Conservation (phyloP, 2,888 invertebrate genomes). For the Drosophila meridiana region DNA sequence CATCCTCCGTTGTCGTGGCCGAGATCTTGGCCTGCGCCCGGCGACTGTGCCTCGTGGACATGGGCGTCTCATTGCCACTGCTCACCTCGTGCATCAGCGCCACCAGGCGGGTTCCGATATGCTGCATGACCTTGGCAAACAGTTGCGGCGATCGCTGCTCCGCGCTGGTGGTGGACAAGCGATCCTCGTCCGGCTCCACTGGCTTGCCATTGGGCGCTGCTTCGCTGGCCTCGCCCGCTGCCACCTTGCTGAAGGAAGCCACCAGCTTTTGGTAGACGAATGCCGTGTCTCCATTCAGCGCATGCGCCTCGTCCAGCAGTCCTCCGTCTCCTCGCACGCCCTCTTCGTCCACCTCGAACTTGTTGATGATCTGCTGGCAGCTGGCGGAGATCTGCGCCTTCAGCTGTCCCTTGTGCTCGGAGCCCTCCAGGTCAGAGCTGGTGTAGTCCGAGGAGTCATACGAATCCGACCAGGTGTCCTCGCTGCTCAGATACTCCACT, state of each 20-base stretch:
- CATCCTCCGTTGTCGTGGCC: slow-evolving; percentile 84
- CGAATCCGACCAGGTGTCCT: slow-evolving; percentile 97
- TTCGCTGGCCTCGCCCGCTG: slow-evolving; percentile 84
- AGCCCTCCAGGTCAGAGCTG: slow-evolving; percentile 92
- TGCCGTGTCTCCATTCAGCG: slow-evolving; percentile 90
- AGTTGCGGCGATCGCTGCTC: slow-evolving; percentile 92
- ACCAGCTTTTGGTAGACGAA: slow-evolving; percentile 95
- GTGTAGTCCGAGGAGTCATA: slow-evolving; percentile 97
- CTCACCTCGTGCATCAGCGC: slow-evolving; percentile 97
- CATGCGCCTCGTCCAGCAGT: slow-evolving; percentile 85
- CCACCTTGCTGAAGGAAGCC: slow-evolving; percentile 92
- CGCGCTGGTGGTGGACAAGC: slow-evolving; percentile 61
- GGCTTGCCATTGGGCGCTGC: slow-evolving; percentile 53
- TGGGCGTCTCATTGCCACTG: slow-evolving; percentile 88
- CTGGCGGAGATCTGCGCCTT: slow-evolving; percentile 95
- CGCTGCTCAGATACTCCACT: slow-evolving; percentile 95
- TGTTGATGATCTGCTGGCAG: slow-evolving; percentile 94
- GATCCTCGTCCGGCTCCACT: slow-evolving; percentile 83
- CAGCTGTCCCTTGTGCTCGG: slow-evolving; percentile 88
- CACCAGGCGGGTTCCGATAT: slow-evolving; percentile 94
- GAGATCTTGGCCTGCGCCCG: slow-evolving; percentile 87
- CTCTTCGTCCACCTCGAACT: slow-evolving; percentile 90
- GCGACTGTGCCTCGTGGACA: slow-evolving; percentile 87
- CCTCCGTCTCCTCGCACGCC: slow-evolving; percentile 86
- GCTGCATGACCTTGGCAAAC: slow-evolving; percentile 96